Conservation (phyloP, 2,797 vertebrate genomes). For the Pitangus sulphuratus region DNA sequence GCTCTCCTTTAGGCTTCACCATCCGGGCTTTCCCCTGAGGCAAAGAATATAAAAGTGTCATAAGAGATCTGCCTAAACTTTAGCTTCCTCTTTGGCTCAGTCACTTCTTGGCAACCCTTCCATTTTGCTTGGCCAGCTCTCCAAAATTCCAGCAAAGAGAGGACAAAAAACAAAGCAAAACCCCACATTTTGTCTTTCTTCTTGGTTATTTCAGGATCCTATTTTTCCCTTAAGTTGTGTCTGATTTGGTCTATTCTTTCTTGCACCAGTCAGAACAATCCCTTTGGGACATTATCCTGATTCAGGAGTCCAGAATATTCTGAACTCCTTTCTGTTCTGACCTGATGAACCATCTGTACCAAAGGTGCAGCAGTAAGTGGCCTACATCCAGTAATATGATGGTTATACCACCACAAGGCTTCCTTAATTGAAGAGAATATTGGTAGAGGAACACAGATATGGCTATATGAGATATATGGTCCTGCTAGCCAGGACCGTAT, state of each 20-base stretch:
- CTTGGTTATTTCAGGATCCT: not conserved
- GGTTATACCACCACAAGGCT: not conserved
- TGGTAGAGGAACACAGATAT: not conserved
- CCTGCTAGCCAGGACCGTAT: not conserved
- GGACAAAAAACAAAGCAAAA: not conserved
- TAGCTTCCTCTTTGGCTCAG: slow-evolving; percentile 23
- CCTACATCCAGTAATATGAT: not conserved
- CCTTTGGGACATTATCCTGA: not conserved
- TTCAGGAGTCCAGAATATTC: not conserved
- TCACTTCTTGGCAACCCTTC: not conserved
- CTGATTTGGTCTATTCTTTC: not conserved
- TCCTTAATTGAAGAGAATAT: not conserved
- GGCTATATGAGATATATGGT: not conserved
- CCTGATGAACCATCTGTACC: not conserved
- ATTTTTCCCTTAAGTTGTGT: not conserved
- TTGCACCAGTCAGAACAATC: not conserved
- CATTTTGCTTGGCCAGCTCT: not conserved
- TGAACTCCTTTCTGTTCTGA: not conserved
- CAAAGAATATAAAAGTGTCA: not conserved
- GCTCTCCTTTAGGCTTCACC: not conserved
- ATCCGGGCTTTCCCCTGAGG: not conserved
- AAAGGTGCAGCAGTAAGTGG: not conserved
- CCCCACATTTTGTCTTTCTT: not conserved
- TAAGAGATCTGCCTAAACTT: slow-evolving; percentile 10
- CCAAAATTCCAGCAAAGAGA: not conserved